Evolutionary conservation across 2,797 vertebrate species (phyloP), one percentile per base, ranked within the genome.

Genomic region (Gila robusta): DNA sequence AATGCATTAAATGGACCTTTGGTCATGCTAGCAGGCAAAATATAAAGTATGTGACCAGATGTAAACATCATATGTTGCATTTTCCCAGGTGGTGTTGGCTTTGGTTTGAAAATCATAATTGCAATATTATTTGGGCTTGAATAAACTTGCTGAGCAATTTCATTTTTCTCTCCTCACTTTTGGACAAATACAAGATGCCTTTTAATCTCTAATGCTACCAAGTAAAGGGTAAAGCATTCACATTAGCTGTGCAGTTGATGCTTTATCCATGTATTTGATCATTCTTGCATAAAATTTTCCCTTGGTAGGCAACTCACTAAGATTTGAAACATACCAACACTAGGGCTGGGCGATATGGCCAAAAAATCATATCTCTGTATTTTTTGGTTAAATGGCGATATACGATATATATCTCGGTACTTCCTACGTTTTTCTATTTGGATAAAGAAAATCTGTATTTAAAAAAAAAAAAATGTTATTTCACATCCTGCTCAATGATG

Each of bases 291-390:
- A 28, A 67, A 23, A 28, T 32, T 26, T 66, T 80, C 59, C 59
- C 28, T 69, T 6, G 23, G 28, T 66, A 35, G 32, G 44, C 64
- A 32, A 66, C 62, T 81, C 47, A 8, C 79, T 37, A 17, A 32
- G 44, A 69, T 81, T 70, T 52, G 26, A 81, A 70, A 81, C 47
- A 35, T 21, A 69, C 41, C 62, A 81, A 32, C 32, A 32, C 32
- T 32, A 32, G 32, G 32, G 32, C 32, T 32, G 32, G 32, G 1
- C 32, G 32, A 32, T 32, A 32, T 32, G 32, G 32, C 32, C 32
- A 32, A 32, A 32, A 32, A 32, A 32, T 32, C 32, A 32, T 32
- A 32, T 32, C 32, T 32, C 32, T 32, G 32, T 32, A 32, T 32
- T 32, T 32, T 32, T 32, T 32, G 32, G 32, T 32, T 32, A 32